Conservation (phyloP, 2,113 vertebrate species). For the Stercorarius parasiticus region DNA sequence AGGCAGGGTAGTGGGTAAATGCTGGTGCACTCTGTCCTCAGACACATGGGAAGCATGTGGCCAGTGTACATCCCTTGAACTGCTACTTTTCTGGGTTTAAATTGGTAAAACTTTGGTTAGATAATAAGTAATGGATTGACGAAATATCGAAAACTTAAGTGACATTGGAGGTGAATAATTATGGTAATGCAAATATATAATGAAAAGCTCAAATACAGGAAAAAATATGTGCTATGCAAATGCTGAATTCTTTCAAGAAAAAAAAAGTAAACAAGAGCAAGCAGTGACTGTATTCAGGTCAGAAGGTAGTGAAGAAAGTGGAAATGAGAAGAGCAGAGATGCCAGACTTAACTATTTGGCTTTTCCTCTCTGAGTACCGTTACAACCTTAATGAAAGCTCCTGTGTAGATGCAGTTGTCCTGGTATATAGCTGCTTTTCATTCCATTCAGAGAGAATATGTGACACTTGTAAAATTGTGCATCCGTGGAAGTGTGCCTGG, state of each 20-base stretch:
- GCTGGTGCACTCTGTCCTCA: not conserved
- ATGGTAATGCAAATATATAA: not conserved
- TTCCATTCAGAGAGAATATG: not conserved
- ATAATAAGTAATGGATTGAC: not conserved
- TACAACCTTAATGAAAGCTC: not conserved
- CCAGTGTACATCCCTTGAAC: not conserved
- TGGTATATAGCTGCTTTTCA: not conserved
- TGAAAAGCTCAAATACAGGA: not conserved
- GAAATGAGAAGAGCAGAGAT: not conserved
- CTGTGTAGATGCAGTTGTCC: not conserved
- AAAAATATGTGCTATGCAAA: not conserved
- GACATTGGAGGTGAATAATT: not conserved
- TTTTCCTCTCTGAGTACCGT: not conserved
- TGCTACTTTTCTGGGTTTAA: not conserved
- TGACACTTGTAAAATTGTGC: not conserved
- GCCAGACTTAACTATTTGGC: not conserved
- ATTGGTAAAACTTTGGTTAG: not conserved
- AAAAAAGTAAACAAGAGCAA: not conserved
- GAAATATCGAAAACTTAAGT: not conserved
- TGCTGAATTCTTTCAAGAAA: not conserved
- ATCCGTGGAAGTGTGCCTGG: not conserved
- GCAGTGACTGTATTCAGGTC: not conserved
- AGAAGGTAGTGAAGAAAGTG: not conserved
- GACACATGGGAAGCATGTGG: not conserved
- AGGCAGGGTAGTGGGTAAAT: not conserved